Evolutionary conservation across 2,113 vertebrate species (phyloP), one percentile per base, ranked within the genome.

Genomic region (Pongo abelii): DNA sequence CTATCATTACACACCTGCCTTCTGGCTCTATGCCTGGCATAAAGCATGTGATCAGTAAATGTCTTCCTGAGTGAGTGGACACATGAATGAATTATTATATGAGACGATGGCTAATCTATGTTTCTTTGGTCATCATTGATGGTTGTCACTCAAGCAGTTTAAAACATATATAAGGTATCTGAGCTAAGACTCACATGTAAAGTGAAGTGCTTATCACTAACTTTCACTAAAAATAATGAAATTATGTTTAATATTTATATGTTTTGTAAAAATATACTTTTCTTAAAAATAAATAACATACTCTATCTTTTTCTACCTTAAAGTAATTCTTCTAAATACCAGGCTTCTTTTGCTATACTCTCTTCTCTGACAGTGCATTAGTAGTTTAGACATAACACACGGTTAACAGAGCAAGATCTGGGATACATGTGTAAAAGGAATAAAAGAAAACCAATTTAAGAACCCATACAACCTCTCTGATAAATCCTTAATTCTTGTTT

Each of bases 401-500:
- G 35, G 52, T 74, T 84, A 94, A 70, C 20, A 89, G 17, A 75
- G 11, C 17, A 84, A 32, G 6, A 67, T 87, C 52, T 10, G 0
- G 52, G 30, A 59, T 48, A 22, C 23, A 38, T 2, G 16, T 67
- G 10, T 38, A 50, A 87, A 88, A 50, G 64, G 10, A 5, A n/a
- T 50, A 84, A 90, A n/a, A 14, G 11, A 70, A 94, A 93, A 55
- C 20, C 52, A 87, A 70, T 43, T 70, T 94, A 87, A 84, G 74
- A 72, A 91, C 30, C 23, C 32, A 64, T 48, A 40, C 12, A 83
- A 70, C 55, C 22, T 97, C 93, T 91, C 55, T 80, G 43, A 50
- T 90, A 57, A 64, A 64, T 64, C 25, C 46, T 91, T 97, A 92
- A 92, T 85, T 96, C 67, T 40, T 89, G 1, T 50, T 97, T 93